These are phyloP conservation scores for Loriculus beryllinus DNA, from an alignment of 2,797 vertebrate genomes.

Conservation along the genomic window DNA sequence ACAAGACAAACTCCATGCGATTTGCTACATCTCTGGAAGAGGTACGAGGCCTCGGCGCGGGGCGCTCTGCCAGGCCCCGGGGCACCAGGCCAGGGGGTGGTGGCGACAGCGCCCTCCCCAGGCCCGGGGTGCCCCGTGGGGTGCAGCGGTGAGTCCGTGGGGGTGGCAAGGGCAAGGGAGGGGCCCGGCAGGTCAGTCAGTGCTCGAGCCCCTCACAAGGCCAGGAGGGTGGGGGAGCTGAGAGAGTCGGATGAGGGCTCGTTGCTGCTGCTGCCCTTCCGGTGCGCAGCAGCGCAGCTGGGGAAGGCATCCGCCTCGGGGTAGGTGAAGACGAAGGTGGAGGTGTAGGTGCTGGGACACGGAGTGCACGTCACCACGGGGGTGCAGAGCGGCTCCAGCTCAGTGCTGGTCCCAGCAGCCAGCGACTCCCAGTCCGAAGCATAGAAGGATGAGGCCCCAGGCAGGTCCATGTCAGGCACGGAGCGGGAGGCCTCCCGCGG, in stretches of 20 bases:
- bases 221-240: constrained; percentile 95
- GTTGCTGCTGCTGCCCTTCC: constrained; percentile 90
- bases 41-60: constrained; percentile 72
- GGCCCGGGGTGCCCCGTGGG: constrained; percentile 60
- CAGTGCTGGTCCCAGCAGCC: constrained; percentile 71
- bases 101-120: constrained; percentile 57
- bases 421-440: constrained; percentile 96
- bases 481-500: constrained; percentile 86
- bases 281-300: constrained; percentile 84
- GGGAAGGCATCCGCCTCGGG: constrained; percentile 89
- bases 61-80: constrained; percentile 2
- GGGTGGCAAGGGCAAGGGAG: constrained; percentile 33
- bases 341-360: constrained; percentile 87
- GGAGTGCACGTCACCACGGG: constrained; percentile 95
- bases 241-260: constrained; percentile 95
- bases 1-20: constrained; percentile 89
- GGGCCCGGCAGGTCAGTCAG: constrained; percentile 42
- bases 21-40: constrained; percentile 95
- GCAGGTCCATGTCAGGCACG: constrained; percentile 92
- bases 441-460: constrained; percentile 88
- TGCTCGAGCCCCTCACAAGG: constrained; percentile 81
- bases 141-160: constrained; percentile 39
- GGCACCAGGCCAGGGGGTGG: constrained; percentile 17
- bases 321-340: constrained; percentile 93
- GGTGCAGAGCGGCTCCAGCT: constrained; percentile 94